These are phyloP conservation scores for Halisarca cf. caerulea DNA, from an alignment of 37 sponge, comb jelly and placozoan genomes.

Conservation along the genomic window DNA sequence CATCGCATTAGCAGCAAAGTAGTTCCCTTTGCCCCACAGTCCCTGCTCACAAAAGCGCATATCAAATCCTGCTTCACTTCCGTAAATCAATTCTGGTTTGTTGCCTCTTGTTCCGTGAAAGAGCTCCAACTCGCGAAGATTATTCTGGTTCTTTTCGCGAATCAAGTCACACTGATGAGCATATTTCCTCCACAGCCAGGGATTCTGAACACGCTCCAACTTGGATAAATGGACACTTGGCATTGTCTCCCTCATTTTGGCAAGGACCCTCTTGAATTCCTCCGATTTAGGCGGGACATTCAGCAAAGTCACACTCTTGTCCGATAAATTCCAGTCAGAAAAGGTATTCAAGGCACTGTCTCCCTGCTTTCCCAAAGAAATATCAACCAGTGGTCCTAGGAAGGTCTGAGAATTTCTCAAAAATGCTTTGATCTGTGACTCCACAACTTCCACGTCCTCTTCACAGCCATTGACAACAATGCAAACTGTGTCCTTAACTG, in stretches of 20 bases:
- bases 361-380: too few species aligned
- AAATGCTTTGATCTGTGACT: too few species aligned
- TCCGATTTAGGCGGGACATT: background rate
- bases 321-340: background rate
- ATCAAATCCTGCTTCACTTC: slow-evolving; percentile 40
- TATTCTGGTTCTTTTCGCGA: background rate
- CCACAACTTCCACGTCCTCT: too few species aligned
- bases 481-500: too few species aligned
- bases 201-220: slow-evolving; percentile 19
- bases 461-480: too few species aligned
- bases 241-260: background rate
- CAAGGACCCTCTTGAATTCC: background rate
- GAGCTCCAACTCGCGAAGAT: background rate
- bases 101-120: slow-evolving; percentile 25
- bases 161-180: slow-evolving; percentile 18
- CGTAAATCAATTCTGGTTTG: slow-evolving; percentile 22
- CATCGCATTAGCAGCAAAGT: slow-evolving; percentile 39
- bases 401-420: too few species aligned
- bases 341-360: too few species aligned
- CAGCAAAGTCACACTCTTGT: background rate
- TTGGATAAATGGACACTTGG: background rate
- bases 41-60: slow-evolving; percentile 31
- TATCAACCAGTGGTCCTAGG: too few species aligned
- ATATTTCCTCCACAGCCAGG: slow-evolving; percentile 36
- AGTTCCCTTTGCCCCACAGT: slow-evolving; percentile 36